phyloP scores from a whole-genome alignment of 2,113 vertebrate species.

The cattle (Bos taurus) region ARS-UCD2.0 NC_037336.1:35668501-35669000 shows the following conservation, averaged over 20 bases:
- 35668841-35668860: not conserved
- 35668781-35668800: not conserved
- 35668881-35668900: not conserved
- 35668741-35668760: constrained; percentile 6
- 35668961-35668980: not conserved
- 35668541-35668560: not conserved
- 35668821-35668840: not conserved
- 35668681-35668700: not conserved
- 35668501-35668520: not conserved
- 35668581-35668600: not conserved
- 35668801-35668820: not conserved
- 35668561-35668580: constrained; percentile 31
- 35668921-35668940: not conserved
- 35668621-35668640: constrained; percentile 26
- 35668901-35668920: not conserved
- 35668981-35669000: not conserved
- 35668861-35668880: not conserved
- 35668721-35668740: constrained; percentile 51
- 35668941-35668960: not conserved
- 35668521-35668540: not conserved
- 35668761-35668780: constrained; percentile 52
- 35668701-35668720: constrained; percentile 51
- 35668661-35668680: not conserved
- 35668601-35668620: not conserved
- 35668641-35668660: constrained; percentile 21